Percentiles rank a stretch among this genome's conserved stretches.
Conservation (phyloP, 2,888 invertebrate species). For the Oeneis ivallda region DNA sequence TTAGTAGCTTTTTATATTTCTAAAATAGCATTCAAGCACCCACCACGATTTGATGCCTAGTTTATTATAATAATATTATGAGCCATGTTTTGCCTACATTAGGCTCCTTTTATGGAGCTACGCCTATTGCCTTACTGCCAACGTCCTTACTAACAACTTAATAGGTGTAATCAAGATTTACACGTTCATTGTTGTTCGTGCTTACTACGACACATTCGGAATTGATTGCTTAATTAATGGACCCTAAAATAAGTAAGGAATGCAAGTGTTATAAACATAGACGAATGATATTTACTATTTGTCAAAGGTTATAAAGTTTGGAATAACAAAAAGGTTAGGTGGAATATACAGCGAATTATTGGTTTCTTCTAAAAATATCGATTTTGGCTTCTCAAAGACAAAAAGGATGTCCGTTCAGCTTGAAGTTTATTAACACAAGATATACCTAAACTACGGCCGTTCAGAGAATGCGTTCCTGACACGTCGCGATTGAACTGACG, state of each 20-base stretch:
- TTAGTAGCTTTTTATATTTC: slow-evolving; percentile 40
- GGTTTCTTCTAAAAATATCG: no score
- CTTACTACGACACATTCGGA: slow-evolving; percentile 20
- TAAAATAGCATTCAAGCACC: slow-evolving; percentile 36
- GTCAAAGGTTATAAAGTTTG: not conserved
- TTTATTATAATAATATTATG: slow-evolving; percentile 42
- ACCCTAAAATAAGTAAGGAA: not conserved
- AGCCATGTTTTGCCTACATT: slow-evolving; percentile 51
- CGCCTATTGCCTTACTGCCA: slow-evolving; percentile 43
- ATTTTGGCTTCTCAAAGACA: no score
- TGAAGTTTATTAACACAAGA: no score
- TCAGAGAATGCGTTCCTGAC: no score
- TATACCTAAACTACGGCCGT: no score
- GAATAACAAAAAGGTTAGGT: not conserved
- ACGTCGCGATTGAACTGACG: no score
- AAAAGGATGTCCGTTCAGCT: no score
- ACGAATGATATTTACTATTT: no score
- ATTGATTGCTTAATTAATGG: slow-evolving; percentile 25
- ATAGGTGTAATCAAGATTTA: slow-evolving; percentile 33
- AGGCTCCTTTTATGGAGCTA: slow-evolving; percentile 42
- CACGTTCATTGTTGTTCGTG: slow-evolving; percentile 27
- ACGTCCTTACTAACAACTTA: slow-evolving; percentile 38
- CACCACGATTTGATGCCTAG: slow-evolving; percentile 39
- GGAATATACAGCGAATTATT: no score
- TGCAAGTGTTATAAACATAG: no score